Base-by-base conservation (phyloP, 2,113 vertebrate species). In the Scortum barcoo region DNA sequence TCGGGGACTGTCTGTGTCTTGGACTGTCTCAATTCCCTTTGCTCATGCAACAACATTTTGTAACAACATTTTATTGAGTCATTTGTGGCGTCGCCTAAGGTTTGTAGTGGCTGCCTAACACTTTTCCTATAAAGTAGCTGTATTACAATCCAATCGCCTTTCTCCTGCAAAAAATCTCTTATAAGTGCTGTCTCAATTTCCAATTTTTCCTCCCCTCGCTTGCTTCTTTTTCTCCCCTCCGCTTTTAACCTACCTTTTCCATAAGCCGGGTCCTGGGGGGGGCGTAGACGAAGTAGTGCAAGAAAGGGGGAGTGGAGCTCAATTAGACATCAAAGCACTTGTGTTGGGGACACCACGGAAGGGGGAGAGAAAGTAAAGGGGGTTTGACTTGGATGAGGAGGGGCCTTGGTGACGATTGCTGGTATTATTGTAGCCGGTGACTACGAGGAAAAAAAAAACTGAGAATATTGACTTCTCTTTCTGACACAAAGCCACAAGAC, bases 291-390 rank as follows among this genome's bases (percentile, higher is more conserved):
- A 72, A 66, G 54, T 58, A 80, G 69, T 50, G 40, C 60, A 50
- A 60, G 46, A 75, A 61, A 75, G 72, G 24, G 24, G 63, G 51
- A 62, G 72, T 78, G 70, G 53, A 86, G 69, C 87, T 93, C 87
- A 94, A 93, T 94, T 94, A 94, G 88, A 93, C 87, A 94, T 95
- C 91, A 94, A 93, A 94, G 90, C 60, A 54, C 60, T 81, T 69
- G 54, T 82, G 68, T 53, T 69, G 73, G 74, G 73, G 78, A 78
- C 82, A 71, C 36, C 40, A 42, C 42, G 20, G 76, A 75, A 81
- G 63, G 24, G 33, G 42, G 54, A 51, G 68, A 20, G 24, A n/a
- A 57, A 19, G 62, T n/a, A 14, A 61, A 56, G 53, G 56, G 38
- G 26, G 38, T 63, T 80, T 81, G 48, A 66, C 51, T 70, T 65